Conservation (phyloP, 1,140 invertebrate genomes). For the Drosophila kurseongensis region DNA sequence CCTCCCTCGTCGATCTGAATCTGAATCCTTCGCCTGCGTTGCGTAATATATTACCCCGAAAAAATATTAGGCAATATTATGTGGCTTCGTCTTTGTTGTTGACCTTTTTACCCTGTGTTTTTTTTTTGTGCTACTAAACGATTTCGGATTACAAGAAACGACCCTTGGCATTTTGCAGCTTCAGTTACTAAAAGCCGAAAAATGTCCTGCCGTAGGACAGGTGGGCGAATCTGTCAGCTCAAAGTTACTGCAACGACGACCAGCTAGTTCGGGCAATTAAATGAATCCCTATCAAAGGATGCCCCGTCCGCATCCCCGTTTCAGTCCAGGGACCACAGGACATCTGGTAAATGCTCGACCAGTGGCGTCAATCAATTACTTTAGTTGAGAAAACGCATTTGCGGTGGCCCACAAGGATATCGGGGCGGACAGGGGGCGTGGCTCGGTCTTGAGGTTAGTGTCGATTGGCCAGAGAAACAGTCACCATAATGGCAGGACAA, state of each 20-base stretch:
- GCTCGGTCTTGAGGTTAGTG: conserved; percentile 1
- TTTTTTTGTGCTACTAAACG: conserved; percentile 7
- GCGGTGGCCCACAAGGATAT: conserved; percentile 1
- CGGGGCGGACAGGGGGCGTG: conserved; percentile 10
- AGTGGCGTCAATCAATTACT: conserved; percentile 51
- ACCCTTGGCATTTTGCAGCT: conserved; percentile 26
- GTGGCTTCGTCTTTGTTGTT: conserved; percentile 7
- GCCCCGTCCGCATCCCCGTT: not conserved
- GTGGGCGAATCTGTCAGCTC: conserved; percentile 24
- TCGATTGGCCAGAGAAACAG: conserved; percentile 12
- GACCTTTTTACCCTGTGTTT: conserved; percentile 4
- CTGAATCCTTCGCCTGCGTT: not conserved
- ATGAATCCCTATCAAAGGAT: conserved; percentile 35
- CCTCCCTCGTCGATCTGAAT: conserved; percentile 6
- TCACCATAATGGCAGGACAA: conserved; percentile 2
- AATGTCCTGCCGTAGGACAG: conserved; percentile 14
- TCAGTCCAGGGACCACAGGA: conserved; percentile 13
- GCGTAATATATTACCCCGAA: conserved; percentile 24
- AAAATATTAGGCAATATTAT: conserved; percentile 31
- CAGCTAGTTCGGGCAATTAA: conserved; percentile 16
- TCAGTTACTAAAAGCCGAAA: conserved; percentile 33
- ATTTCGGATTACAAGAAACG: conserved; percentile 21
- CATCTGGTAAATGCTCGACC: conserved; percentile 33
- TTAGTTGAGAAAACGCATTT: conserved; percentile 28
- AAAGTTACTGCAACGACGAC: conserved; percentile 10